Percentiles rank a stretch among this genome's conserved stretches.
These are phyloP conservation scores for Ptychobarbus kaznakovi DNA, from an alignment of 2,797 vertebrate species.

Conservation along the genomic window DNA sequence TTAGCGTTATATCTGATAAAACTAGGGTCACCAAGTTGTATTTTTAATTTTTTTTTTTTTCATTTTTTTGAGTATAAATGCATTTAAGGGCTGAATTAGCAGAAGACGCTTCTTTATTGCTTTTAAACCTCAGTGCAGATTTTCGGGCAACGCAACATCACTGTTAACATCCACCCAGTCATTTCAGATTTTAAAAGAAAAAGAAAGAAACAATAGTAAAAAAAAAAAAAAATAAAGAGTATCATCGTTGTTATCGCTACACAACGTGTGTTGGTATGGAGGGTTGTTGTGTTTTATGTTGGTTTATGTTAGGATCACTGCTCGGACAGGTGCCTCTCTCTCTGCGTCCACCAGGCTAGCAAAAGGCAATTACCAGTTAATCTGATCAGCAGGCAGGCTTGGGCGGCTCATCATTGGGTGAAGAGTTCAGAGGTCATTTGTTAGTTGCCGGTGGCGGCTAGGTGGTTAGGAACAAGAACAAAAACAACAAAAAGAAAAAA, in stretches of 20 bases:
- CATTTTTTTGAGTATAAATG: constrained; percentile 50
- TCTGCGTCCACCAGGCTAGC: constrained; percentile 99
- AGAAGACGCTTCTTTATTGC: constrained; percentile 90
- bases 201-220: constrained; percentile 69
- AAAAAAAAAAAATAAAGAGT: constrained; percentile 65
- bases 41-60: neutral
- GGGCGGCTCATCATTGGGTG: constrained; percentile 99
- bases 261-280: constrained; percentile 80
- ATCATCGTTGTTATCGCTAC: constrained; percentile 70
- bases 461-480: constrained; percentile 98
- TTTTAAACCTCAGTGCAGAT: constrained; percentile 98
- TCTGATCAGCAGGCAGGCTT: constrained; percentile 99
- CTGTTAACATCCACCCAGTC: constrained; percentile 86
- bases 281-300: constrained; percentile 78
- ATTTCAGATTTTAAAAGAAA: constrained; percentile 77
- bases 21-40: neutral
- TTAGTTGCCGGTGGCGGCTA: constrained; percentile 99
- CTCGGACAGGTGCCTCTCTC: constrained; percentile 92
- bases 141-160: constrained; percentile 84
- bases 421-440: constrained; percentile 99
- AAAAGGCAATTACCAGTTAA: constrained; percentile 99
- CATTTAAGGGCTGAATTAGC: constrained; percentile 77
- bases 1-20: constrained; percentile 12
- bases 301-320: constrained; percentile 82
- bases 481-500: constrained; percentile 83